Base-by-base conservation (phyloP, 2,888 invertebrate genomes). In the Cheilosia scutellata region DNA sequence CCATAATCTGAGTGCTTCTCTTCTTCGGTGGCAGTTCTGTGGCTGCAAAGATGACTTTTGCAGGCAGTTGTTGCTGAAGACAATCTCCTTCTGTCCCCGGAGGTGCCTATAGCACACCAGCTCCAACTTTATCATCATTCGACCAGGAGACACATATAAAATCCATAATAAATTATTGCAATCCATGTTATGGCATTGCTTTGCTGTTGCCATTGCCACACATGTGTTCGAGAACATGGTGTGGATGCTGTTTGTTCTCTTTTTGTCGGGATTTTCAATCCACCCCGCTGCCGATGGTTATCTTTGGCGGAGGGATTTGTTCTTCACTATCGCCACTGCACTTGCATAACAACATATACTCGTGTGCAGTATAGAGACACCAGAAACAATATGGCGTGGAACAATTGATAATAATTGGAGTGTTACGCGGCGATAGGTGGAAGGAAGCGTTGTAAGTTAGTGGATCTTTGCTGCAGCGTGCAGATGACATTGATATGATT, bases 321-420 rank as follows among this genome's bases (percentile, higher is more conserved):
- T 51, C n/a, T 29, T 40, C 31, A 42, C 37, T 51, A 40, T 25
- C 20, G 40, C 37, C n/a, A 76, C 40, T 60, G 63, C 74, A 63
- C 63, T 74, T 74, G 74, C 33, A 72, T 60, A 51, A 40, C 27
- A 51, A 53, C 44, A 31, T 16, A 53, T 29, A 9, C 20, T 20
- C 20, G 20, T 31, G 42, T 27, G n/a, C 4, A 11, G 55, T 31
- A 74, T 63, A 63, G 31, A 74, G 31, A 55, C 25, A 20, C 20
- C 20, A 49, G 58, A 70, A 55, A 62, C 62, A 74, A 16, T 65
- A n/a, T 66, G 49, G 47, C 49, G 33, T 51, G 7, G 76, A 51
- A 68, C 66, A 76, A 76, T 76, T 68, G 76, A 51, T 60, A 33
- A 40, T 68, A 51, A 68, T 68, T 68, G 60, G 66, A 76, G 51